phyloP scores from a whole-genome alignment of 2,888 invertebrate species.

The Acronicta psi region DNA sequence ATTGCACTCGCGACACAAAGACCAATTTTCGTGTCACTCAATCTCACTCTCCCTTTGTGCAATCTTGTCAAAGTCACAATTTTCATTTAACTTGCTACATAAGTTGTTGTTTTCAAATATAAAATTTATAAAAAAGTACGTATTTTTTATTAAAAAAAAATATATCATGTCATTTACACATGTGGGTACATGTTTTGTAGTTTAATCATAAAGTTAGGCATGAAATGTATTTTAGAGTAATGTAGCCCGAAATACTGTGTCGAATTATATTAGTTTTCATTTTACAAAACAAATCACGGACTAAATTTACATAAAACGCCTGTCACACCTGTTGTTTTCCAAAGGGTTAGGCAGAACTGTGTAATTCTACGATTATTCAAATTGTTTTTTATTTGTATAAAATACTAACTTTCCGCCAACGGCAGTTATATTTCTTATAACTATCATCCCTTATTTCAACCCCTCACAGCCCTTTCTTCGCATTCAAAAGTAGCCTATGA shows the following conservation, averaged over 20 bases:
- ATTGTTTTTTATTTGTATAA: too few species aligned
- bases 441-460: too few species aligned
- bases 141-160: neutral
- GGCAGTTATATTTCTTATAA: too few species aligned
- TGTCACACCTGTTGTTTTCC: slow-evolving; percentile 1
- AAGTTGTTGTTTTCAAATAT: slow-evolving; percentile 2
- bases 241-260: slow-evolving; percentile 10
- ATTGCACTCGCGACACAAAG: neutral
- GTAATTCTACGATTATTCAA: neutral
- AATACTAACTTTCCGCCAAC: too few species aligned
- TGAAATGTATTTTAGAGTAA: slow-evolving; percentile 28
- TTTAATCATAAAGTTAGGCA: slow-evolving; percentile 22
- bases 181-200: neutral
- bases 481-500: too few species aligned
- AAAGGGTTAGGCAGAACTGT: neutral
- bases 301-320: slow-evolving; percentile 26
- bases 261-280: slow-evolving; percentile 36
- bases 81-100: slow-evolving; percentile 9
- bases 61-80: slow-evolving; percentile 7
- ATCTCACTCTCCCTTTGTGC: slow-evolving; percentile 4
- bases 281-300: slow-evolving; percentile 25
- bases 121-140: neutral
- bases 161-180: neutral
- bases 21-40: slow-evolving; percentile 1
- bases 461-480: too few species aligned